These are phyloP conservation scores for Hydrotaea diabolus DNA, from an alignment of 2,888 invertebrate species.

Conservation along the genomic window DNA sequence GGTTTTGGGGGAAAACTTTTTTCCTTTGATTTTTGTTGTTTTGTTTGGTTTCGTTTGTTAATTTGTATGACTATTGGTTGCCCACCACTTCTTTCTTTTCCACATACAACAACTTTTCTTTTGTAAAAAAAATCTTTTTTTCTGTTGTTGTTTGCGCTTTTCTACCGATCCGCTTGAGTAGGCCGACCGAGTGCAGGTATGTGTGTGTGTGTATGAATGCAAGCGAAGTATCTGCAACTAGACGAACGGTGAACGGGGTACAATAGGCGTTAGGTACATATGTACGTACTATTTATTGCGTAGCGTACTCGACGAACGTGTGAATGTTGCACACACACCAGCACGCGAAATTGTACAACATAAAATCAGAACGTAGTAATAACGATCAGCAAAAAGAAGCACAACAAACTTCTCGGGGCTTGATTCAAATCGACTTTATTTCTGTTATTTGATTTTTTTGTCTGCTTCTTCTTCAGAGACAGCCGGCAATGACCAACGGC, in stretches of 20 bases:
- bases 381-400: not conserved
- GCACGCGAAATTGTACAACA: not conserved
- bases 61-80: not conserved
- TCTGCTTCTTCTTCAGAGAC: not conserved
- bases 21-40: conserved; percentile 1
- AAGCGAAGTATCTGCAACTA: conserved; percentile 11
- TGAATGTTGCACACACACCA: not conserved
- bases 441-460: too few species aligned
- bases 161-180: not conserved
- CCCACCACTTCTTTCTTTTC: conserved; percentile 1
- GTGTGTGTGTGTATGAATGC: not conserved
- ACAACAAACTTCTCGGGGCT: not conserved
- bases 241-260: not conserved
- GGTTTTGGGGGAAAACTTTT: not conserved
- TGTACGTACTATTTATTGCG: conserved; percentile 20
- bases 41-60: not conserved
- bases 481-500: not conserved
- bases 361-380: conserved; percentile 21
- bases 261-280: not conserved
- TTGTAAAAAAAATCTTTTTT: not conserved
- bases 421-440: not conserved
- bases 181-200: not conserved
- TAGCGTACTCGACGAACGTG: not conserved
- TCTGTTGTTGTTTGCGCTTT: not conserved
- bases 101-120: not conserved